Evolutionary conservation across 2,888 invertebrate genomes (phyloP), one percentile per base, ranked within the genome.

Genomic region (Habrosyne pyritoides): DNA sequence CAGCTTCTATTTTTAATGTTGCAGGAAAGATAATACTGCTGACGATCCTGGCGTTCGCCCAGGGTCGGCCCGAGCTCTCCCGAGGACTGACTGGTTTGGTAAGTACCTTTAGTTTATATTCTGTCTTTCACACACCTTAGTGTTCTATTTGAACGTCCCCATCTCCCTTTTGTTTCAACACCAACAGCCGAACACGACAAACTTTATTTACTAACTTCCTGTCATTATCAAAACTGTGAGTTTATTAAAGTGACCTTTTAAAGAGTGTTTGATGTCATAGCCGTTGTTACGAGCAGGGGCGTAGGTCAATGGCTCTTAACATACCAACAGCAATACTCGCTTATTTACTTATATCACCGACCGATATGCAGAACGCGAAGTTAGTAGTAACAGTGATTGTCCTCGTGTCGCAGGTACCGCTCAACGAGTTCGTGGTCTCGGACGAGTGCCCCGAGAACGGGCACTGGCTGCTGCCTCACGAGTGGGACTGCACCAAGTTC

Each of bases 371-470:
- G 12, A 18, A 47, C 8, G 1, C 8, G 1, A 12, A 18, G 10
- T 3, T 8, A 6, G 21, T 24, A n/a, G 12, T 21, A 22, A 4
- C 12, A 26, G n/a, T 26, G 26, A 6, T 14, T 33, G 48, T 14
- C 18, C 2, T 26, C 18, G 50, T 10, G 2, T 10, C 5, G 42
- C 18, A 28, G 50, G 28, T 28, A 30, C 28, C 50, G 18, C 28
- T 30, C 28, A 21, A 3, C n/a, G 50, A 50, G 10, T 95, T 49
- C 93, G 96, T 67, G 93, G 42, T 42, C 8, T 42, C 18, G 42
- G 42, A 42, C 18, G n/a, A 18, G 18, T 42, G 42, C 18, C 93
- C 83, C 85, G 94, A 93, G 95, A 94, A 93, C 95, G 94, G 70
- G 66, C 81, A 81, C 58, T 63, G 57, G 53, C 66, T 82, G 0